Percentiles rank a stretch among this genome's conserved stretches.
phyloP scores from a whole-genome alignment of 2,113 vertebrate species.

The Osmerus mordax region DNA sequence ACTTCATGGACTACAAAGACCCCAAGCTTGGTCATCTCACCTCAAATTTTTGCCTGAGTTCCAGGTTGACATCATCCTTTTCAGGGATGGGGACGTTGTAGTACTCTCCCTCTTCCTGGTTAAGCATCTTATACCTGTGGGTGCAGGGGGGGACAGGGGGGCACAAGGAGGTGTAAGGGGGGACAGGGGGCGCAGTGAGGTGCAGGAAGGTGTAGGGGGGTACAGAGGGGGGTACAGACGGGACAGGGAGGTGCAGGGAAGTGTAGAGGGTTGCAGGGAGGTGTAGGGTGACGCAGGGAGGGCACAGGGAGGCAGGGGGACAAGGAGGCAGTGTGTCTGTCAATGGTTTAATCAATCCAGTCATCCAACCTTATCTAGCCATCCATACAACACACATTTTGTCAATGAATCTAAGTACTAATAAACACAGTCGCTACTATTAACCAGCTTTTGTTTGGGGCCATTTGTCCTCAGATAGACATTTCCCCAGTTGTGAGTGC shows the following conservation, averaged over 20 bases:
- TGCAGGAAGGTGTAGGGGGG: too few species aligned
- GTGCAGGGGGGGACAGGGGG: not conserved
- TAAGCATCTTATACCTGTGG: constrained; percentile 91
- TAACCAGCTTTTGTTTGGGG: not conserved
- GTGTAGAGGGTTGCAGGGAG: too few species aligned
- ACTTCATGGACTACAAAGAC: too few species aligned
- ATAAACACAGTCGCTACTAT: not conserved
- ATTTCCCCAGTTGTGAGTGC: too few species aligned
- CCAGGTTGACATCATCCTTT: constrained; percentile 84
- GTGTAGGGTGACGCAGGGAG: not conserved
- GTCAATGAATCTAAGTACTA: not conserved
- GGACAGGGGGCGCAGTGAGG: not conserved
- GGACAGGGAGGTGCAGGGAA: not conserved
- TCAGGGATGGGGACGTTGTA: constrained; percentile 96
- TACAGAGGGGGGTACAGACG: not conserved
- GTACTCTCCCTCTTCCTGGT: constrained; percentile 95
- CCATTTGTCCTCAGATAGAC: too few species aligned
- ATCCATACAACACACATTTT: not conserved
- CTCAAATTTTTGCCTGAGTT: constrained; percentile 95
- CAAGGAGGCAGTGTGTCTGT: not conserved
- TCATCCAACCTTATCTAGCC: not conserved
- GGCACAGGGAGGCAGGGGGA: not conserved
- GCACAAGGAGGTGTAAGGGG: not conserved
- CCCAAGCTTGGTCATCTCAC: constrained; percentile 65
- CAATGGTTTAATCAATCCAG: not conserved